Evolutionary conservation across 2,113 vertebrate species (phyloP), one percentile per base, ranked within the genome.

Genomic region (Pachypanchax playfairii): DNA sequence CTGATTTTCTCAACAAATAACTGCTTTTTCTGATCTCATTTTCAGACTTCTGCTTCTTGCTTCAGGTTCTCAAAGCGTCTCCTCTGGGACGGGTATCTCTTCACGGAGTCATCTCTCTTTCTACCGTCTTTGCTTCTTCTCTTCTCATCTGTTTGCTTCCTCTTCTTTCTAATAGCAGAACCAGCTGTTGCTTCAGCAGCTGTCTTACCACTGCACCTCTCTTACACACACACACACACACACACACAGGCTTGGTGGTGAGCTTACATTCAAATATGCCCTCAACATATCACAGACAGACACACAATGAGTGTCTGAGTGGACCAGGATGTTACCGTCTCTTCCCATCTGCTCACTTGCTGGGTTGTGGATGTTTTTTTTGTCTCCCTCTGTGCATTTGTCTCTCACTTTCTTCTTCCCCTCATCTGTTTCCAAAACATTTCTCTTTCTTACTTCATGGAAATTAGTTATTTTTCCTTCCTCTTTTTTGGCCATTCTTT

Each of bases 131-230:
- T 55, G 51, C 31, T 13, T 63, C 39, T 54, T 59, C 51, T 59
- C 46, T 22, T 52, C 55, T 65, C 46, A 48, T 72, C 55, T 39
- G 43, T 59, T 54, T 51, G 24, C 20, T 51, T 67, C 46, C 36
- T 76, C 60, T 76, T 29, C 42, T 15, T 39, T 31, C 63, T 83
- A 77, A 85, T 85, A 73, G 69, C 57, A 0, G 43, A 71, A 80
- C 67, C 65, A 87, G 82, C 84, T 85, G 87, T 73, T 69, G 48
- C 31, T 73, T 63, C 65, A 59, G 65, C 83, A 78, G 78, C 77
- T 77, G 78, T 51, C 56, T 24, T 4, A 20, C 63, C 54, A 52
- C 65, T 65, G 22, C 62, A 69, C 69, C 70, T 75, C 69, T 63
- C 22, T 25, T 29, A 41, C 55, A 46, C 42, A 48, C 65, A 46